Evolutionary conservation across 2,797 vertebrate genomes (phyloP).

Genomic region (Simalia tracyae): DNA sequence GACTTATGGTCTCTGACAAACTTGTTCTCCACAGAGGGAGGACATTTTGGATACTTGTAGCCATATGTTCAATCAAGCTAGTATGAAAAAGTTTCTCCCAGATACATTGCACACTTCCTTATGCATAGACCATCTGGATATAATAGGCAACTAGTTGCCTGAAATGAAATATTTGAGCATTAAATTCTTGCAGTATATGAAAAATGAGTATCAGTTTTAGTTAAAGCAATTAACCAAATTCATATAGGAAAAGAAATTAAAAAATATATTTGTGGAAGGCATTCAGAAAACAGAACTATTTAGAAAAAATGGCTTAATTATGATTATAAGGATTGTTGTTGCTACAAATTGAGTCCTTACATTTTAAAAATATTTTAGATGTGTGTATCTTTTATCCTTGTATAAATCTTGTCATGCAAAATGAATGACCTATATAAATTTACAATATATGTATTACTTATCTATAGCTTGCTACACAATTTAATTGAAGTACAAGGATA

Average conservation of each 20-base stretch:
- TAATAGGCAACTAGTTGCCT: background rate
- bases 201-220: background rate
- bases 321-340: background rate
- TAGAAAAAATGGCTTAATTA: background rate
- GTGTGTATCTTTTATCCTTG: background rate
- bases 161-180: background rate
- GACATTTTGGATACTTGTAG: background rate
- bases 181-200: background rate
- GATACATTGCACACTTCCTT: background rate
- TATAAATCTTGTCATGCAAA: background rate
- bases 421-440: slow-evolving; percentile 24
- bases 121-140: background rate
- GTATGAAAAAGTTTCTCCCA: background rate
- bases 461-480: slow-evolving; percentile 1
- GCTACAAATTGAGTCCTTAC: background rate
- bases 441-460: slow-evolving; percentile 7
- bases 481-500: background rate
- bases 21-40: background rate
- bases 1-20: background rate
- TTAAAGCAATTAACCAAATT: background rate
- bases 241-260: background rate
- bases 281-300: background rate
- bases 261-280: background rate
- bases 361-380: slow-evolving; percentile 25
- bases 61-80: background rate